Evolutionary conservation across 2,888 invertebrate genomes (phyloP).

Genomic region (Prosapia bicincta): DNA sequence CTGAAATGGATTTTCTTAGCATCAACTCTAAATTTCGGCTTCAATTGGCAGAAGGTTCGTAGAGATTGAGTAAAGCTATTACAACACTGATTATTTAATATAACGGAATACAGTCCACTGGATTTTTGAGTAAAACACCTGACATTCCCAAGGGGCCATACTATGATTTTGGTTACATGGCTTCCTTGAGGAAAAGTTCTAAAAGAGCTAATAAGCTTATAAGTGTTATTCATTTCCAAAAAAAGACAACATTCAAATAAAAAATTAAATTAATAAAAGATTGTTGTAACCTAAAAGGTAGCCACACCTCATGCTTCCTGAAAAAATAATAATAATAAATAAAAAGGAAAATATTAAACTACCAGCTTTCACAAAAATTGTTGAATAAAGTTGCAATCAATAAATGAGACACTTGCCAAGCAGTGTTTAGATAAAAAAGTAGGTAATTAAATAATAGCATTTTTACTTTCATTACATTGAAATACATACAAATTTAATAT

Average conservation of each 20-base stretch:
- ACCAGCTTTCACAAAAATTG: no score
- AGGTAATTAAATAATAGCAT: no score
- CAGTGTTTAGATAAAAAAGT: no score
- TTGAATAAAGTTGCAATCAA: no score
- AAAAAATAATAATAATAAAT: neutral
- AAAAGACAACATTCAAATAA: neutral
- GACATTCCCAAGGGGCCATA: neutral
- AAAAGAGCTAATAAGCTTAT: neutral
- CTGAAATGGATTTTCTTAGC: neutral
- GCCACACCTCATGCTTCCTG: neutral
- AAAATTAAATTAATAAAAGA: neutral
- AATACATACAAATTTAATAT: no score
- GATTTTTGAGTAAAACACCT: neutral
- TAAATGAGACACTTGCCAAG: no score
- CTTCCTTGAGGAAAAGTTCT: neutral
- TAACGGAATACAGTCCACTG: neutral
- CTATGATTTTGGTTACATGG: neutral
- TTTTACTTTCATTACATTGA: no score
- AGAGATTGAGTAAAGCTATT: neutral
- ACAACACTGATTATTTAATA: constrained; percentile 22
- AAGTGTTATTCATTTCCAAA: neutral
- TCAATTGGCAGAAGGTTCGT: neutral
- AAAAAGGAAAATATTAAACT: no score
- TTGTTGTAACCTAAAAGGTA: neutral
- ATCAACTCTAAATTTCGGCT: neutral